phyloP scores from a whole-genome alignment of 2,888 invertebrate genomes.

The Willowsia nigromaculata region DNA sequence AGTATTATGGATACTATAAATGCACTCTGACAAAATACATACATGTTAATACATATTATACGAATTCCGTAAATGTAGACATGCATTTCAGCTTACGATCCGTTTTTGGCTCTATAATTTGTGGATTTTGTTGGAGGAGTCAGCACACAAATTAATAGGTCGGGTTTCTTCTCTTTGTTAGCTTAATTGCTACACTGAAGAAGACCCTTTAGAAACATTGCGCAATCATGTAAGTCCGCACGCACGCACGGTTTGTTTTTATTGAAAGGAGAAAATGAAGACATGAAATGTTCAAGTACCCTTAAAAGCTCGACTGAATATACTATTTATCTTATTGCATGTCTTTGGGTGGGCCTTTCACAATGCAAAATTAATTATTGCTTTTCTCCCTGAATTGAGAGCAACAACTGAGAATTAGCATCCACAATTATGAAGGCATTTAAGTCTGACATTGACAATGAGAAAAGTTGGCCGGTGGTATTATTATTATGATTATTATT shows the following conservation, averaged over 20 bases:
- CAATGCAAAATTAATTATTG: conserved; percentile 73
- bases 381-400: conserved; percentile 56
- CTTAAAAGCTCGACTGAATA: conserved; percentile 27
- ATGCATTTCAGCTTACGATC: not conserved
- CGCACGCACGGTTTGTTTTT: conserved; percentile 53
- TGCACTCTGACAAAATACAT: not conserved
- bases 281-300: conserved; percentile 64
- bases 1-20: not conserved
- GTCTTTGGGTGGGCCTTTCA: conserved; percentile 69
- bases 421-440: conserved; percentile 34
- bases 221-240: not conserved
- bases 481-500: too few relatives aligned
- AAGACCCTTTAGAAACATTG: conserved; percentile 11
- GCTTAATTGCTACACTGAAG: conserved; percentile 38
- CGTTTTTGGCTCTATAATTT: conserved; percentile 46
- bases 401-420: conserved; percentile 65
- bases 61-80: not conserved
- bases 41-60: not conserved
- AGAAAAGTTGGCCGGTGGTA: not conserved
- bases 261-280: conserved; percentile 65
- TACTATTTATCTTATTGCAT: conserved; percentile 42
- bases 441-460: not conserved
- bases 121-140: conserved; percentile 46
- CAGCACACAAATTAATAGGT: conserved; percentile 68
- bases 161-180: conserved; percentile 49